phyloP scores from a whole-genome alignment of 2,888 invertebrate species.

The Euproctis similis region DNA sequence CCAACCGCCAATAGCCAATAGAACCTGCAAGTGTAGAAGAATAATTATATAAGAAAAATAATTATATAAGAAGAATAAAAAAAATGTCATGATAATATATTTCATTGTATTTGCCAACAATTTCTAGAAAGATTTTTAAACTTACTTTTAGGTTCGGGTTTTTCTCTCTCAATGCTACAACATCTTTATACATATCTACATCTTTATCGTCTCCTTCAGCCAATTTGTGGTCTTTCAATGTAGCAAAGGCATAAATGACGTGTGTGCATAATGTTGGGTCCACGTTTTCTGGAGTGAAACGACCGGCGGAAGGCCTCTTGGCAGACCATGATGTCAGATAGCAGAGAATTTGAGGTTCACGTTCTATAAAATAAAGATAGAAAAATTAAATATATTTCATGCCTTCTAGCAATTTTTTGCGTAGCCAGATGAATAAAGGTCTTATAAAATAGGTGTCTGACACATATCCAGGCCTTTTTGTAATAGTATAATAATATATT shows the following conservation, averaged over 20 bases:
- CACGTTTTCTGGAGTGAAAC: conserved; percentile 92
- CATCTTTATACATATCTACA: conserved; percentile 88
- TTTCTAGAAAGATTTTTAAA: too few relatives aligned
- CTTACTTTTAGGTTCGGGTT: conserved; percentile 89
- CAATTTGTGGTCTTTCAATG: conserved; percentile 89
- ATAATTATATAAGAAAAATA: too few relatives aligned
- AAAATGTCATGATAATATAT: too few relatives aligned
- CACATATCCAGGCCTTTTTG: too few relatives aligned
- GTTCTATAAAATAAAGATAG: conserved; percentile 68
- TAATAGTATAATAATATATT: too few relatives aligned
- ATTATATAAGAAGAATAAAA: too few relatives aligned
- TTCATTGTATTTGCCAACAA: too few relatives aligned
- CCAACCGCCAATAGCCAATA: conserved; percentile 95
- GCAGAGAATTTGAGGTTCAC: conserved; percentile 92
- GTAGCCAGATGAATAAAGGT: too few relatives aligned
- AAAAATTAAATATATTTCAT: conserved; percentile 3
- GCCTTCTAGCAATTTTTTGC: background rate
- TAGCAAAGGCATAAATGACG: conserved; percentile 95
- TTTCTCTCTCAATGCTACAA: conserved; percentile 89
- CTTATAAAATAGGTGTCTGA: too few relatives aligned
- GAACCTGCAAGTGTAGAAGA: conserved; percentile 68
- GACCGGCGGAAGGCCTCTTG: conserved; percentile 90
- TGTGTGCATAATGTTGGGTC: conserved; percentile 94
- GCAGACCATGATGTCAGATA: conserved; percentile 98
- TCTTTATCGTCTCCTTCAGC: conserved; percentile 88